Evolutionary conservation across 2,888 invertebrate species (phyloP), one percentile per base, ranked within the genome.

Genomic region (Artemia sinica): DNA sequence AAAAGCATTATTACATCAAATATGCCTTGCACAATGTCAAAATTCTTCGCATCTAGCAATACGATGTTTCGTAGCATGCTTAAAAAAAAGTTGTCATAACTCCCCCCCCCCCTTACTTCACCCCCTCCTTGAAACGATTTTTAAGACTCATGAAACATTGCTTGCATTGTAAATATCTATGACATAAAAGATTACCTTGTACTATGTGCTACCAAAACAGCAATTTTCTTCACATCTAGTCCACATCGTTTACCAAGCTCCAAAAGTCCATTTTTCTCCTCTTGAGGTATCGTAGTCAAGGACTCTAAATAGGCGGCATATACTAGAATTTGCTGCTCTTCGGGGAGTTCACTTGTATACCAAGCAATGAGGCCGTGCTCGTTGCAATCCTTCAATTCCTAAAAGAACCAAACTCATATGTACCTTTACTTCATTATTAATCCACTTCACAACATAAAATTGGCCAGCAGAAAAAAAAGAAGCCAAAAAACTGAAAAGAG

Each of bases 171-270:
- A 41, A 41, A 41, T 41, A 41, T 2, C 6, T 2, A 41, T 41
- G 41, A 41, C 8, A 8, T 9, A 18, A 10, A 58, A 58, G 8
- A 8, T 51, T 69, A 76, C 76, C 77, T 75, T 69, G 88, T 86
- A 75, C 85, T 87, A 75, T 91, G 89, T 0, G 94, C 91, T 0
- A 93, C 88, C 71, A 86, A 81, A 76, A 87, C 86, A 0, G 93
- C 91, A 70, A 93, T 89, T 28, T 84, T 84, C 70, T 86, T 84
- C n/a, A 93, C 84, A 79, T 93, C 88, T 63, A 95, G 80, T 12
- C 88, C 88, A 65, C 86, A 86, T 73, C 82, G 81, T 68, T 85
- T 79, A 0, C 88, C 91, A 73, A 84, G 89, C 75, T 81, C 82
- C 41, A 91, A 80, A 51, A 88, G 85, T 66, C 80, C 79, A 69